These are phyloP conservation scores for Brachionus manjavacas DNA, from an alignment of 1,140 invertebrate species.

Conservation along the genomic window DNA sequence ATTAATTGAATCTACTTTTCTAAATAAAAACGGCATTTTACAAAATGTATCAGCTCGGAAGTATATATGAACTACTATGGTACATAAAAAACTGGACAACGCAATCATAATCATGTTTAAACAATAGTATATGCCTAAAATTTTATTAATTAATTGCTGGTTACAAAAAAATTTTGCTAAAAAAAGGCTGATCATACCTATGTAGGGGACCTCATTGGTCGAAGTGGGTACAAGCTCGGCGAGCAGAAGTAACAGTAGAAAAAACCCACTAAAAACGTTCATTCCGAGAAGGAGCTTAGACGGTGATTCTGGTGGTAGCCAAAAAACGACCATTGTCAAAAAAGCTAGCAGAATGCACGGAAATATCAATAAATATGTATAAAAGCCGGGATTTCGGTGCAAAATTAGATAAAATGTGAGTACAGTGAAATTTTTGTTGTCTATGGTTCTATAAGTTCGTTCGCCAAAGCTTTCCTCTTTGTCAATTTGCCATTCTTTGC, in stretches of 20 bases:
- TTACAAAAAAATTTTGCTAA: neutral
- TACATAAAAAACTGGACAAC: conserved; percentile 55
- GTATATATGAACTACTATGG: conserved; percentile 56
- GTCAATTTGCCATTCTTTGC: conserved; percentile 40
- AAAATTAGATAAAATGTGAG: conserved; percentile 35
- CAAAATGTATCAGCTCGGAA: conserved; percentile 48
- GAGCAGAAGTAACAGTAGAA: conserved; percentile 45
- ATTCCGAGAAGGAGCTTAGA: conserved; percentile 47
- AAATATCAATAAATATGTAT: conserved; percentile 47
- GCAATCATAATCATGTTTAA: conserved; percentile 58
- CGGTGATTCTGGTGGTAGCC: conserved; percentile 47
- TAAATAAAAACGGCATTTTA: conserved; percentile 2
- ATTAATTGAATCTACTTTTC: neutral
- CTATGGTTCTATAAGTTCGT: neutral
- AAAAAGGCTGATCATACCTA: neutral
- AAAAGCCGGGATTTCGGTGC: conserved; percentile 44
- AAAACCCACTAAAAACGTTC: conserved; percentile 45
- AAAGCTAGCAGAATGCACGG: conserved; percentile 46
- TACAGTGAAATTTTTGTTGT: conserved; percentile 39
- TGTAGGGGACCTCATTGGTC: conserved; percentile 38
- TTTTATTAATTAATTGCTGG: neutral
- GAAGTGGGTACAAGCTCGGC: conserved; percentile 42
- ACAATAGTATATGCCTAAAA: conserved; percentile 57
- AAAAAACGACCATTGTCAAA: conserved; percentile 46
- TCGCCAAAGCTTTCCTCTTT: neutral